Conservation (phyloP, 2,888 invertebrate species). For the Yponomeuta sedellus region DNA sequence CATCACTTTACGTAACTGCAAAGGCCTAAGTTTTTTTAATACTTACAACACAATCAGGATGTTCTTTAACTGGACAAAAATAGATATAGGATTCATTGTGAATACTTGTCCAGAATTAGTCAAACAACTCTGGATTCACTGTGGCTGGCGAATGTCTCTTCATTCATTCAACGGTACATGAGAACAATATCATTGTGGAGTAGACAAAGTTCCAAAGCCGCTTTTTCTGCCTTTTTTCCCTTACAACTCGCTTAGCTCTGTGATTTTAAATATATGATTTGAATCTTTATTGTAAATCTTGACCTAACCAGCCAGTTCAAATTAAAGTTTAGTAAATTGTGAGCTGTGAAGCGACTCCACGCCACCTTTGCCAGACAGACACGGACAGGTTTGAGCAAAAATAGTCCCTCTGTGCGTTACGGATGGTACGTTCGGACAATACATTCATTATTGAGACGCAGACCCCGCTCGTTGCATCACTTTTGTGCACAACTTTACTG, state of each 20-base stretch:
- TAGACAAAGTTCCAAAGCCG: conserved; percentile 19
- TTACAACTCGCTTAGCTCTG: too few relatives aligned
- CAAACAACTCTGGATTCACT: conserved; percentile 65
- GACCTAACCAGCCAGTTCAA: too few relatives aligned
- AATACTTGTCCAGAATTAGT: conserved; percentile 51
- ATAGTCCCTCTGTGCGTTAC: conserved; percentile 50
- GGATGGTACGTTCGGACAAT: conserved; percentile 64
- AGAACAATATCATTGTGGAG: conserved; percentile 45
- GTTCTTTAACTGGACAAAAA: background rate
- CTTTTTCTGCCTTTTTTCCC: too few relatives aligned
- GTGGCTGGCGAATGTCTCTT: conserved; percentile 73
- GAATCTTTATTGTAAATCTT: too few relatives aligned
- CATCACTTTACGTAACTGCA: too few relatives aligned
- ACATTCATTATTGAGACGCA: conserved; percentile 68
- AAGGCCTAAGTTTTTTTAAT: too few relatives aligned
- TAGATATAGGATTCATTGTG: background rate
- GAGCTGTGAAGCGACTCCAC: conserved; percentile 31
- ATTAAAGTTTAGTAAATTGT: background rate
- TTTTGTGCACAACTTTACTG: conserved; percentile 21
- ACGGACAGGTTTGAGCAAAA: conserved; percentile 70
- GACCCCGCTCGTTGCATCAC: conserved; percentile 29
- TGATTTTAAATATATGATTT: too few relatives aligned
- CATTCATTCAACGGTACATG: conserved; percentile 59
- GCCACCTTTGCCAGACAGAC: conserved; percentile 50
- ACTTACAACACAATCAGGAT: too few relatives aligned